These are phyloP conservation scores for Iselma pallidipennis DNA, from an alignment of 2,888 invertebrate species.

Conservation along the genomic window DNA sequence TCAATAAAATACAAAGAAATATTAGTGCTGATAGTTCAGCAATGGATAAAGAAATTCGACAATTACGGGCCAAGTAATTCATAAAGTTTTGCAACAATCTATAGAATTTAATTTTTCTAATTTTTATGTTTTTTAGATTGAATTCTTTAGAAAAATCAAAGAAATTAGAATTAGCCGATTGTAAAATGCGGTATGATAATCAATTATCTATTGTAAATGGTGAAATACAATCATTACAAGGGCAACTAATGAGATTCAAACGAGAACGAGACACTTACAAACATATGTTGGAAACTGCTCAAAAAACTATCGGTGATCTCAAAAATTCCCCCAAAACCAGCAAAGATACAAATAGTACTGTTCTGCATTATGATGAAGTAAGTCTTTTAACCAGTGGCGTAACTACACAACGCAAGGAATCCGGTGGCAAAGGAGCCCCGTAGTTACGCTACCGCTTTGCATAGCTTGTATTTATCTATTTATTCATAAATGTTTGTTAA, in stretches of 20 bases:
- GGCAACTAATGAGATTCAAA: constrained; percentile 79
- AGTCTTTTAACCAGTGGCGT: too few species aligned
- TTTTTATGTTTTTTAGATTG: constrained; percentile 38
- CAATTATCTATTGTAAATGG: constrained; percentile 79
- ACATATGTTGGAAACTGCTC: constrained; percentile 86
- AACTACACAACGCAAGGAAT: too few species aligned
- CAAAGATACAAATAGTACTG: constrained; percentile 64
- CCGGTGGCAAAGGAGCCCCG: too few species aligned
- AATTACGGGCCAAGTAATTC: constrained; percentile 65
- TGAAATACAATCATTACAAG: constrained; percentile 81
- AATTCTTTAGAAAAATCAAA: constrained; percentile 71
- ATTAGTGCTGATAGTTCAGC: constrained; percentile 76
- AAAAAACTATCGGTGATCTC: constrained; percentile 79
- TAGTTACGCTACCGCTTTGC: too few species aligned
- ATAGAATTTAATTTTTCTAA: neutral
- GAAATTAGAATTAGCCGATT: constrained; percentile 78
- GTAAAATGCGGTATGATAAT: constrained; percentile 83
- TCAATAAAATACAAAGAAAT: constrained; percentile 79
- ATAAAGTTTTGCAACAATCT: neutral
- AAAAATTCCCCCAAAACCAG: constrained; percentile 62
- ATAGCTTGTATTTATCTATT: too few species aligned
- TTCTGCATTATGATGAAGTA: constrained; percentile 76
- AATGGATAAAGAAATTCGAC: constrained; percentile 75
- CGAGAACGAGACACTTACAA: constrained; percentile 87
- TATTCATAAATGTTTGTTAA: too few species aligned